These are phyloP conservation scores for Metridium senile DNA, from an alignment of 92 coral and sea anemone genomes.

Conservation along the genomic window DNA sequence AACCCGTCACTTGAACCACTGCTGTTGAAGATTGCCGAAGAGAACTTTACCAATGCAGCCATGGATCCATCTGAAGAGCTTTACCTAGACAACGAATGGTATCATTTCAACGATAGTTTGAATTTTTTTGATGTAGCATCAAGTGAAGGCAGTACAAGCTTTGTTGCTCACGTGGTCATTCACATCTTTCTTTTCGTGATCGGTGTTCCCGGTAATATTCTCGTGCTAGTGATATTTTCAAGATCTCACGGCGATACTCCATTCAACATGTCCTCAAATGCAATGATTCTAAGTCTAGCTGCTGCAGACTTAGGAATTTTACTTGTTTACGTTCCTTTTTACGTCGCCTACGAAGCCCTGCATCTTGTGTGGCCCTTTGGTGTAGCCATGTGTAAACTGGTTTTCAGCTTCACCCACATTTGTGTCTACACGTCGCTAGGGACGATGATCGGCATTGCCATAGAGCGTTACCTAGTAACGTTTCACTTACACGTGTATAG, in stretches of 20 bases:
- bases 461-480: conserved; percentile 53
- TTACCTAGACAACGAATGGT: conserved; percentile 1
- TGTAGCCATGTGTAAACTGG: conserved; percentile 52
- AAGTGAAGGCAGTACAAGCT: too few relatives aligned
- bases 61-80: conserved; percentile 4
- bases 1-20: neutral
- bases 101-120: neutral
- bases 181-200: conserved; percentile 19
- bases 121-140: neutral
- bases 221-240: conserved; percentile 33
- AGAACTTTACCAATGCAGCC: too few relatives aligned
- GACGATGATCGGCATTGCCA: conserved; percentile 60
- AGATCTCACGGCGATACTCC: conserved; percentile 4
- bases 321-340: conserved; percentile 50
- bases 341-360: conserved; percentile 54
- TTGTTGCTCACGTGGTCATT: conserved; percentile 21
- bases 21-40: neutral
- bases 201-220: conserved; percentile 51
- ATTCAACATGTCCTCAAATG: conserved; percentile 8
- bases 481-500: conserved; percentile 21
- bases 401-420: conserved; percentile 64
- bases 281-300: conserved; percentile 52
- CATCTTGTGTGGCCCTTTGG: conserved; percentile 78
- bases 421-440: conserved; percentile 62
- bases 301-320: conserved; percentile 65